These are phyloP conservation scores for Hydrocynus forskahlii DNA, from an alignment of 2,797 vertebrate genomes.

Conservation along the genomic window DNA sequence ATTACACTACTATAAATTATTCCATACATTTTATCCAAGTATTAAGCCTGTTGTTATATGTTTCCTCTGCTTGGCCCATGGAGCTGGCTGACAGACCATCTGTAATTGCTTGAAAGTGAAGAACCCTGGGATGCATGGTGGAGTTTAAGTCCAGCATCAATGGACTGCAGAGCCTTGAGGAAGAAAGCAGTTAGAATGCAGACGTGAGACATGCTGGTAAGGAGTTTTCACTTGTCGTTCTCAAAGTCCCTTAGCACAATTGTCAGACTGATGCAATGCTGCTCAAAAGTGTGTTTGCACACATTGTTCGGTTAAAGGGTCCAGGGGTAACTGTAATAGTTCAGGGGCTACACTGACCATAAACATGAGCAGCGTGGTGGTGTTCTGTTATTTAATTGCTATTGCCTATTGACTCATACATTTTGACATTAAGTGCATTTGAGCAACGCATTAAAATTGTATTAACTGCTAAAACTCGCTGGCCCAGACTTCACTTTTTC, in stretches of 20 bases:
- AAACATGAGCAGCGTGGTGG: slow-evolving; percentile 7
- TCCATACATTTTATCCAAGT: background rate
- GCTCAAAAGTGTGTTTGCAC: slow-evolving; percentile 51
- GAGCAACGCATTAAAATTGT: background rate
- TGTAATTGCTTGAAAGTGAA: slow-evolving; percentile 64
- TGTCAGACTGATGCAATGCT: slow-evolving; percentile 62
- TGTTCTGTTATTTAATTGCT: slow-evolving; percentile 39
- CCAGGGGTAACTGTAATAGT: slow-evolving; percentile 49
- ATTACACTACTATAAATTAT: background rate
- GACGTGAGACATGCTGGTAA: slow-evolving; percentile 57
- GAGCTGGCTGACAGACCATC: slow-evolving; percentile 65
- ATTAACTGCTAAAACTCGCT: background rate
- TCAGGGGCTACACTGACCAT: slow-evolving; percentile 37
- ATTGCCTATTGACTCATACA: background rate
- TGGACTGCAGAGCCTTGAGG: slow-evolving; percentile 70
- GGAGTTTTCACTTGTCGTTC: slow-evolving; percentile 51
- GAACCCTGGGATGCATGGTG: slow-evolving; percentile 59
- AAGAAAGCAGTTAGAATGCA: slow-evolving; percentile 53
- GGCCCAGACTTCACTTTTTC: background rate
- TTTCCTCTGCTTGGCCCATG: slow-evolving; percentile 37
- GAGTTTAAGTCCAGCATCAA: slow-evolving; percentile 68
- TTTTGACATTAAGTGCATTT: slow-evolving; percentile 1
- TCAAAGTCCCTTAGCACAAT: slow-evolving; percentile 57
- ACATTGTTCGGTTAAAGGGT: slow-evolving; percentile 45
- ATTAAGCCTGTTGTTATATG: slow-evolving; percentile 31